phyloP scores from a whole-genome alignment of 2,113 vertebrate species.

The Sitta europaea region DNA sequence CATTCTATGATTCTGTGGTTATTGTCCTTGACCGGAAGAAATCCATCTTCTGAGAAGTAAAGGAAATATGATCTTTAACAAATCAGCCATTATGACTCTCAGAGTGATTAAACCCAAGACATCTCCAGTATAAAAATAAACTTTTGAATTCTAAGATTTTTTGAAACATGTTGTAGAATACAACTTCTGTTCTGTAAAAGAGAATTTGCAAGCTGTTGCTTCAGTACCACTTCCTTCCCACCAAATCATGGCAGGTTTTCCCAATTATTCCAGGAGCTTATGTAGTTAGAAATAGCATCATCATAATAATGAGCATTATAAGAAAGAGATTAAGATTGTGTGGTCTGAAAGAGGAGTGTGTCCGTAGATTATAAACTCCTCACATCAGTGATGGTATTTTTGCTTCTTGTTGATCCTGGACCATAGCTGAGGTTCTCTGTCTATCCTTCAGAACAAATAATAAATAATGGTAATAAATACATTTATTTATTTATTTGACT shows the following conservation, averaged over 20 bases:
- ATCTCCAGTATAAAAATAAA: neutral
- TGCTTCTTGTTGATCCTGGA: neutral
- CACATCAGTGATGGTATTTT: neutral
- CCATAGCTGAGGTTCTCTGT: neutral
- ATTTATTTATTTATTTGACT: no score
- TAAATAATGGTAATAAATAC: slow-evolving; percentile 4
- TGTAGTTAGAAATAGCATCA: neutral
- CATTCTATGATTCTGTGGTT: neutral
- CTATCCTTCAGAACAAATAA: slow-evolving; percentile 6
- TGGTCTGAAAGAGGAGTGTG: neutral
- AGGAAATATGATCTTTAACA: neutral
- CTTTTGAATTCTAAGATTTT: neutral
- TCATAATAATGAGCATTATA: neutral
- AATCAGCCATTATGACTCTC: neutral
- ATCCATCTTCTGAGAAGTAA: neutral
- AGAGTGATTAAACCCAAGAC: neutral
- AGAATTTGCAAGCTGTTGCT: neutral
- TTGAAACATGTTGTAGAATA: neutral
- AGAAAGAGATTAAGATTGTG: neutral
- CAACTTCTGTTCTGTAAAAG: neutral
- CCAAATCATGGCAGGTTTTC: neutral
- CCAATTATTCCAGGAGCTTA: neutral
- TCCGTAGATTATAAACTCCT: neutral
- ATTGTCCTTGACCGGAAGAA: neutral
- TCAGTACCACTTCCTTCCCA: neutral